These are phyloP conservation scores for Oncorhynchus tshawytscha DNA, from an alignment of 2,113 vertebrate species.

Conservation along the genomic window DNA sequence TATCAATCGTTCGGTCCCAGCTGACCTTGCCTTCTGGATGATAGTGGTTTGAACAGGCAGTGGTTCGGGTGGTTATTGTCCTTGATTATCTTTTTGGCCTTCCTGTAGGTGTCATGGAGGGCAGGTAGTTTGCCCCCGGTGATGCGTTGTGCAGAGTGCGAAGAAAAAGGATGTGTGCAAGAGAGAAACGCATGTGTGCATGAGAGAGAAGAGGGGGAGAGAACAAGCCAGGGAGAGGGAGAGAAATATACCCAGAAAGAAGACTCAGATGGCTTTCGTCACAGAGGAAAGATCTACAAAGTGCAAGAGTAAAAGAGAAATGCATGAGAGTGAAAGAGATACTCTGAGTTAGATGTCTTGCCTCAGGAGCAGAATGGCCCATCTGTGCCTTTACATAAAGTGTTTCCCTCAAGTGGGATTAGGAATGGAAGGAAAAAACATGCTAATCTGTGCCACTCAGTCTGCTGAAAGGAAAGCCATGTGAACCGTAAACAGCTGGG, in stretches of 20 bases:
- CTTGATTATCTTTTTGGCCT: too few species aligned
- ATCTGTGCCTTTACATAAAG: constrained; percentile 62
- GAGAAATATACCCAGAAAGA: not conserved
- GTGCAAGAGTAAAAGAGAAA: not conserved
- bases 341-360: constrained; percentile 37
- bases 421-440: constrained; percentile 51
- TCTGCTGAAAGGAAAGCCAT: constrained; percentile 42
- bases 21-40: too few species aligned
- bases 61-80: too few species aligned
- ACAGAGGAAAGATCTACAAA: too few species aligned
- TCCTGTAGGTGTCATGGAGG: too few species aligned
- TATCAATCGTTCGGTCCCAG: too few species aligned
- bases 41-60: too few species aligned
- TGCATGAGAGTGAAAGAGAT: not conserved
- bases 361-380: constrained; percentile 40
- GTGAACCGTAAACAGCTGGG: constrained; percentile 45
- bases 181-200: too few species aligned
- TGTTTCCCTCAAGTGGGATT: constrained; percentile 48
- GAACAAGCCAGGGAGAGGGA: not conserved
- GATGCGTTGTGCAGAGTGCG: too few species aligned
- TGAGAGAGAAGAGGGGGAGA: not conserved
- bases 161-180: too few species aligned
- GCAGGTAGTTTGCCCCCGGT: too few species aligned
- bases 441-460: constrained; percentile 39
- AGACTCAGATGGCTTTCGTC: too few species aligned